Percentiles rank a stretch among this genome's conserved stretches.
These are phyloP conservation scores for Mythimna lalbum DNA, from an alignment of 2,888 invertebrate species.

Conservation along the genomic window DNA sequence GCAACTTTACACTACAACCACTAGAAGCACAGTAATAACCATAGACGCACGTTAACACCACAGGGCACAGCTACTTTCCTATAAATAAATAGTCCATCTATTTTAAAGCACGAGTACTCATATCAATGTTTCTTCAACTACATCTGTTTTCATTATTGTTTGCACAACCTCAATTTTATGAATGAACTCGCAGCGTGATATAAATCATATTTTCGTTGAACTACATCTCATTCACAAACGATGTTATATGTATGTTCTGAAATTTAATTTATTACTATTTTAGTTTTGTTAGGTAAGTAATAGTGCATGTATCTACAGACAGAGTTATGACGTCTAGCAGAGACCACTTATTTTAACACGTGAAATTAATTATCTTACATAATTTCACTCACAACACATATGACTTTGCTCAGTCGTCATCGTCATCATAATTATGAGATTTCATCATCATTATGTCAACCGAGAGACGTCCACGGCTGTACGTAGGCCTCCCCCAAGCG, in stretches of 20 bases:
- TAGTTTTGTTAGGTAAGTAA: conserved; percentile 7
- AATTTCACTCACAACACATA: background rate
- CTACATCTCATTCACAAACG: conserved; percentile 52
- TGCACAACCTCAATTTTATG: conserved; percentile 59
- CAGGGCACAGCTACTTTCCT: too few relatives aligned
- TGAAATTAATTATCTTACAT: background rate
- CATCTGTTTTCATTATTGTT: conserved; percentile 53
- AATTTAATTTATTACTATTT: conserved; percentile 20
- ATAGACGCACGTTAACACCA: too few relatives aligned
- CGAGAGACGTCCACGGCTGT: too few relatives aligned
- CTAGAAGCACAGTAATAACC: too few relatives aligned
- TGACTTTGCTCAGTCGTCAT: background rate
- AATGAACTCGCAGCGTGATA: conserved; percentile 40
- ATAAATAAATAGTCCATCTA: too few relatives aligned
- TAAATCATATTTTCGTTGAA: conserved; percentile 53
- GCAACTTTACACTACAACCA: too few relatives aligned
- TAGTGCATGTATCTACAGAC: background rate
- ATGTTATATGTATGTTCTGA: conserved; percentile 13
- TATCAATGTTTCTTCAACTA: conserved; percentile 47
- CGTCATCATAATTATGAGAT: background rate
- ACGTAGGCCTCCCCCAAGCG: too few relatives aligned
- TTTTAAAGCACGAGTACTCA: conserved; percentile 1
- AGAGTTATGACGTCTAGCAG: background rate
- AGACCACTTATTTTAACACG: background rate
- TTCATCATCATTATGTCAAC: too few relatives aligned